A percentile compares a stretch with the other conserved stretches of the same genome.
phyloP scores from a whole-genome alignment of 2,888 invertebrate species.

The Pandemis corylana region DNA sequence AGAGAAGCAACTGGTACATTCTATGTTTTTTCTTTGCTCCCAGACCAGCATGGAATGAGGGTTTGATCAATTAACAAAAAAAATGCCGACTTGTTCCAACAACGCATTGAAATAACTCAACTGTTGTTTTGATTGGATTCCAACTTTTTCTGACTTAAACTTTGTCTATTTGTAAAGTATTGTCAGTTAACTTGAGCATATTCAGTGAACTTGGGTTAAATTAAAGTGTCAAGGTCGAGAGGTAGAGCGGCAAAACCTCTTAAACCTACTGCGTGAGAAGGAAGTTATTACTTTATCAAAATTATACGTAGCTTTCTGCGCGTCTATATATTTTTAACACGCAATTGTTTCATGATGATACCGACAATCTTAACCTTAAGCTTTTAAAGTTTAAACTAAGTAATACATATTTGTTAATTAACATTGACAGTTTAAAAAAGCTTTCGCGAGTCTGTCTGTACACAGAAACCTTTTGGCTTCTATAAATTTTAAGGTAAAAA shows the following conservation, averaged over 20 bases:
- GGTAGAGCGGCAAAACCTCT: constrained; percentile 1
- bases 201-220: neutral
- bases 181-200: neutral
- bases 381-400: neutral
- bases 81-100: no score
- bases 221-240: constrained; percentile 2
- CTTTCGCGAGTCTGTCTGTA: neutral
- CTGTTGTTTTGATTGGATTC: neutral
- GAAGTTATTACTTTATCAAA: constrained; percentile 2
- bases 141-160: neutral
- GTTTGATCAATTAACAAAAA: no score
- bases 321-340: neutral
- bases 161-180: neutral
- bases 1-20: no score
- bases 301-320: constrained; percentile 2
- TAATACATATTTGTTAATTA: neutral
- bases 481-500: constrained; percentile 1
- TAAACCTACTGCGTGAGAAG: neutral
- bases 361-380: neutral
- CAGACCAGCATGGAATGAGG: no score
- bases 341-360: neutral
- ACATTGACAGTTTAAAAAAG: neutral
- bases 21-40: no score
- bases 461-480: constrained; percentile 3
- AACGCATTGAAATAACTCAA: neutral